These are phyloP conservation scores for Aphidius gifuensis DNA, from an alignment of 1,140 invertebrate species.

Conservation along the genomic window DNA sequence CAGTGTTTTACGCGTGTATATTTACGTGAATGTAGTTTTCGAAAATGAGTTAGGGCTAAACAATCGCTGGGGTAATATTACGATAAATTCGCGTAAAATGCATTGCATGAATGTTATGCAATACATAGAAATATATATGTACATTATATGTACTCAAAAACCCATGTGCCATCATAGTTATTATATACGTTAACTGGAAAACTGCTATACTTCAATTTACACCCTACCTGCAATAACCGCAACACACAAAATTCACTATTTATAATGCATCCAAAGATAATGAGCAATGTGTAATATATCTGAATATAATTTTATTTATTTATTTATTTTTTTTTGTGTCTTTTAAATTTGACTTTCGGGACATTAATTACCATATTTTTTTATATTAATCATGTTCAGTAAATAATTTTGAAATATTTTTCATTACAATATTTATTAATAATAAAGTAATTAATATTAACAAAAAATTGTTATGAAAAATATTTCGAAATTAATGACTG, in stretches of 20 bases:
- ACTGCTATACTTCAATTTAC: slow-evolving; percentile 9
- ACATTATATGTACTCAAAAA: not conserved
- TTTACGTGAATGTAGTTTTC: too few species aligned
- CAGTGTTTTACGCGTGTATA: too few species aligned
- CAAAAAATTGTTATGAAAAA: too few species aligned
- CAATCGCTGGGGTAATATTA: slow-evolving; percentile 50
- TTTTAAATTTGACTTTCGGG: too few species aligned
- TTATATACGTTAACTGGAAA: slow-evolving; percentile 42
- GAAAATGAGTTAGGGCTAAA: slow-evolving; percentile 28
- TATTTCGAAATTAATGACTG: too few species aligned
- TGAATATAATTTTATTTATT: slow-evolving; percentile 38
- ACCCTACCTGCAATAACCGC: slow-evolving; percentile 39
- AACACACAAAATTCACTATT: slow-evolving; percentile 37
- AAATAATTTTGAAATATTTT: too few species aligned
- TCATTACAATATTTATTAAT: too few species aligned
- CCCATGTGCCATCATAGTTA: slow-evolving; percentile 36
- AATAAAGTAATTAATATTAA: too few species aligned
- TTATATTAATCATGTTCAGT: not conserved
- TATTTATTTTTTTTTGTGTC: slow-evolving; percentile 1
- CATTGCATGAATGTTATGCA: too few species aligned
- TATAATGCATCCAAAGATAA: slow-evolving; percentile 51
- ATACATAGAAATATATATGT: slow-evolving; percentile 30
- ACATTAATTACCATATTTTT: not conserved
- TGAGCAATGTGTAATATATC: slow-evolving; percentile 54
- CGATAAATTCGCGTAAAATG: slow-evolving; percentile 50